A percentile compares a stretch with the other conserved stretches of the same genome.
Conservation (phyloP, 35 echinoderm and acorn worm species). For the Lytechinus pictus region DNA sequence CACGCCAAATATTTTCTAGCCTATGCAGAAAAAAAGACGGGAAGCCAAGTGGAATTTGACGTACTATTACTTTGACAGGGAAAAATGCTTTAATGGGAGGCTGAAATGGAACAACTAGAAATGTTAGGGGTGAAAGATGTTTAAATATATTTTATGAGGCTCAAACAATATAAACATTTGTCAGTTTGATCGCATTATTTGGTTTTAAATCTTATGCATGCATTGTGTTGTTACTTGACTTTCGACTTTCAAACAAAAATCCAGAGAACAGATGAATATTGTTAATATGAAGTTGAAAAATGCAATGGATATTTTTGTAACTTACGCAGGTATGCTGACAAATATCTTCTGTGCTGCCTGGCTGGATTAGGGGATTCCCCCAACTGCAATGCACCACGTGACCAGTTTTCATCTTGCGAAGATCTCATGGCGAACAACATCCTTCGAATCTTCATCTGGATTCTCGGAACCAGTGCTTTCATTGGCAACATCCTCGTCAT, state of each 20-base stretch:
- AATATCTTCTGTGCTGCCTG: conserved; percentile 62
- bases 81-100: too few relatives aligned
- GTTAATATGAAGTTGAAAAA: background rate
- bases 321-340: conserved; percentile 48
- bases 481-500: conserved; percentile 60
- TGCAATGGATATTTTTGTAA: conserved; percentile 20
- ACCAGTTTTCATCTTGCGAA: conserved; percentile 73
- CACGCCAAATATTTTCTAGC: too few relatives aligned
- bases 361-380: background rate
- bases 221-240: background rate
- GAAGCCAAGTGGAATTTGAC: too few relatives aligned
- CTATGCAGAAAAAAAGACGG: too few relatives aligned
- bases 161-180: too few relatives aligned
- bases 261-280: background rate
- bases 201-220: background rate
- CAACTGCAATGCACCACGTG: background rate
- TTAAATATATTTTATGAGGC: too few relatives aligned
- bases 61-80: too few relatives aligned
- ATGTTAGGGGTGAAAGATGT: too few relatives aligned
- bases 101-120: too few relatives aligned
- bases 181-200: too few relatives aligned
- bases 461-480: conserved; percentile 60
- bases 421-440: conserved; percentile 50
- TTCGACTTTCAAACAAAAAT: background rate
- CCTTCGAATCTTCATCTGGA: conserved; percentile 62